Conservation (phyloP, 2,888 invertebrate species). For the Zhuqinia jingwanae region DNA sequence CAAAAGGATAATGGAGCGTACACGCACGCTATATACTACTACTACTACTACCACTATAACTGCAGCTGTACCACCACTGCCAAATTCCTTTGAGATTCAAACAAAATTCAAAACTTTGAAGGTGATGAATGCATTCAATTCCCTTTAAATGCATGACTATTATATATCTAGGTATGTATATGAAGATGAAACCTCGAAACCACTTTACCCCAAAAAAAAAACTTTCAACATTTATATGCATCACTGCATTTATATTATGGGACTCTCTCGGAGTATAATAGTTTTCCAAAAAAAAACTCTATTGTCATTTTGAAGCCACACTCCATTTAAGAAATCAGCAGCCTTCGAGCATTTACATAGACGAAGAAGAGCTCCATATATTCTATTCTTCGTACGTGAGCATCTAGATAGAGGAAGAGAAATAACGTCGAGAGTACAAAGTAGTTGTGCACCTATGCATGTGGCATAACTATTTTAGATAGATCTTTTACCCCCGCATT, state of each 20-base stretch:
- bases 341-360: neutral
- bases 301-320: constrained; percentile 60
- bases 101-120: constrained; percentile 49
- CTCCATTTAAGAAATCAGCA: constrained; percentile 66
- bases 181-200: constrained; percentile 50
- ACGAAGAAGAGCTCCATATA: neutral
- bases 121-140: constrained; percentile 56
- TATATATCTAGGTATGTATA: too few relatives aligned
- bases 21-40: too few relatives aligned
- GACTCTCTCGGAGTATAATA: too few relatives aligned
- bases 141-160: constrained; percentile 44
- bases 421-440: neutral
- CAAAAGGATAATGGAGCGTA: neutral
- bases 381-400: too few relatives aligned
- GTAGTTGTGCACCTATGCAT: too few relatives aligned
- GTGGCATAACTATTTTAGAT: too few relatives aligned
- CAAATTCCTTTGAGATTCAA: constrained; percentile 27
- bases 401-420: neutral
- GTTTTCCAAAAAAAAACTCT: constrained; percentile 26
- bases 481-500: neutral
- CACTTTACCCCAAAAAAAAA: constrained; percentile 37
- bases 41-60: too few relatives aligned
- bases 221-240: constrained; percentile 57
- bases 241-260: constrained; percentile 53
- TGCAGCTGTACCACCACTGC: neutral